These are phyloP conservation scores for Bursaphelenchus mucronatus DNA, from an alignment of 1,140 invertebrate species.

Conservation along the genomic window DNA sequence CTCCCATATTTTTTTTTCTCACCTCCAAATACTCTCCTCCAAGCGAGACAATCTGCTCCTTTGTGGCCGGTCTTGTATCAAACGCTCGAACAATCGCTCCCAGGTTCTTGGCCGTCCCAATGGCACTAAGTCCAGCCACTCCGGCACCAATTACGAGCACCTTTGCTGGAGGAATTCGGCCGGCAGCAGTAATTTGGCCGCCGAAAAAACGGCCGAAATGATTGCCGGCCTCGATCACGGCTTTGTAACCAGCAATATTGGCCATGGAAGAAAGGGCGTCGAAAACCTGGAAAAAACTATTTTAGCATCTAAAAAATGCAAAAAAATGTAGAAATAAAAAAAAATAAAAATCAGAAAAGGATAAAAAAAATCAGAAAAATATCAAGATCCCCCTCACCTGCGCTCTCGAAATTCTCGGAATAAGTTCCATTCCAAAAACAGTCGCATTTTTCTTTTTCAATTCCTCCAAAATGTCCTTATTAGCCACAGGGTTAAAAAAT, in stretches of 20 bases:
- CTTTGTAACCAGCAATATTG: constrained; percentile 82
- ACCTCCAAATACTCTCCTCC: constrained; percentile 77
- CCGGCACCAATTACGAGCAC: constrained; percentile 81
- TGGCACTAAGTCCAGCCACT: constrained; percentile 78
- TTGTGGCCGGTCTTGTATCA: constrained; percentile 78
- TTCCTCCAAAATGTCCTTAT: constrained; percentile 72
- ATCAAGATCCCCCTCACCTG: constrained; percentile 34
- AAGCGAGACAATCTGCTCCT: constrained; percentile 83
- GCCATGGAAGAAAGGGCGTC: constrained; percentile 87
- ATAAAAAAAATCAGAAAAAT: no score
- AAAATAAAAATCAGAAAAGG: constrained; percentile 16
- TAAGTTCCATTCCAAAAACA: constrained; percentile 69
- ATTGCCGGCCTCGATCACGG: constrained; percentile 81
- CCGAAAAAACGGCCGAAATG: constrained; percentile 83
- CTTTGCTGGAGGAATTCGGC: constrained; percentile 68
- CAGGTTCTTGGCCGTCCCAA: constrained; percentile 80
- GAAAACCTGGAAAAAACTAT: constrained; percentile 71
- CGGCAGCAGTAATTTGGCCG: constrained; percentile 65
- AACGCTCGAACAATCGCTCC: constrained; percentile 81
- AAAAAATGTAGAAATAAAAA: constrained; percentile 66
- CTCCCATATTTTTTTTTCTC: constrained; percentile 10
- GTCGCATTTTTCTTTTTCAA: constrained; percentile 72
- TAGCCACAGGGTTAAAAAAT: constrained; percentile 79
- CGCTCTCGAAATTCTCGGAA: constrained; percentile 55
- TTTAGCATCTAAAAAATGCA: constrained; percentile 74